A percentile compares a stretch with the other conserved stretches of the same genome.
These are phyloP conservation scores for Macrocentrus cingulum DNA, from an alignment of 1,140 invertebrate species.

Conservation along the genomic window DNA sequence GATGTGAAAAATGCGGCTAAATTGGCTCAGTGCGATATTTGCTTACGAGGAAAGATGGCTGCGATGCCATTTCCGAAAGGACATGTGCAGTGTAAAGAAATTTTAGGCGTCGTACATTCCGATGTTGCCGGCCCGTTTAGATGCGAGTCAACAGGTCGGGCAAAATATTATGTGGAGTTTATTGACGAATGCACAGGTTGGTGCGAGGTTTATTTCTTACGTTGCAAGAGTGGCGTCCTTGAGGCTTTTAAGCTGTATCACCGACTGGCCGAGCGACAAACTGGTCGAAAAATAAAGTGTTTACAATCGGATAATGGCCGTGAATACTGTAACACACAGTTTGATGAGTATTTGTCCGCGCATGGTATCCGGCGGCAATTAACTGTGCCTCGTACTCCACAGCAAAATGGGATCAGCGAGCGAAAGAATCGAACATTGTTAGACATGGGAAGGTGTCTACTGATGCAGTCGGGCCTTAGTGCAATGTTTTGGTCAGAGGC, in stretches of 20 bases:
- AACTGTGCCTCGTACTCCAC: slow-evolving; percentile 40
- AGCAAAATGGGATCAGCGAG: slow-evolving; percentile 49
- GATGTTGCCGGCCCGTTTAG: slow-evolving; percentile 46
- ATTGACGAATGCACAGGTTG: slow-evolving; percentile 35
- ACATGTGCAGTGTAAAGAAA: slow-evolving; percentile 24
- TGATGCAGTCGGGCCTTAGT: background rate
- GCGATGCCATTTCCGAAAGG: slow-evolving; percentile 35
- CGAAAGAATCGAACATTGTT: slow-evolving; percentile 45
- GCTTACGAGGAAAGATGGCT: slow-evolving; percentile 39
- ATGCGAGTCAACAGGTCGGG: slow-evolving; percentile 14
- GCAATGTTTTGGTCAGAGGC: background rate
- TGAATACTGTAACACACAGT: slow-evolving; percentile 39
- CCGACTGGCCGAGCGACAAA: slow-evolving; percentile 42
- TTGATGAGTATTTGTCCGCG: slow-evolving; percentile 39
- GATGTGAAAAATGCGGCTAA: background rate
- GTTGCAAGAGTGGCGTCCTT: slow-evolving; percentile 44
- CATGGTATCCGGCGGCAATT: slow-evolving; percentile 44
- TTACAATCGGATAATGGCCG: slow-evolving; percentile 44
- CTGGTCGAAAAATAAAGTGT: slow-evolving; percentile 36
- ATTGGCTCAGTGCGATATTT: slow-evolving; percentile 32
- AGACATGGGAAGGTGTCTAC: slow-evolving; percentile 32
- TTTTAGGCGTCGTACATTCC: slow-evolving; percentile 43
- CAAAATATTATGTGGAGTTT: slow-evolving; percentile 33
- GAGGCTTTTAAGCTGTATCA: slow-evolving; percentile 41
- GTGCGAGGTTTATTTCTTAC: slow-evolving; percentile 45